phyloP scores from a whole-genome alignment of 2,113 vertebrate genomes.

The Todiramphus chloris region DNA sequence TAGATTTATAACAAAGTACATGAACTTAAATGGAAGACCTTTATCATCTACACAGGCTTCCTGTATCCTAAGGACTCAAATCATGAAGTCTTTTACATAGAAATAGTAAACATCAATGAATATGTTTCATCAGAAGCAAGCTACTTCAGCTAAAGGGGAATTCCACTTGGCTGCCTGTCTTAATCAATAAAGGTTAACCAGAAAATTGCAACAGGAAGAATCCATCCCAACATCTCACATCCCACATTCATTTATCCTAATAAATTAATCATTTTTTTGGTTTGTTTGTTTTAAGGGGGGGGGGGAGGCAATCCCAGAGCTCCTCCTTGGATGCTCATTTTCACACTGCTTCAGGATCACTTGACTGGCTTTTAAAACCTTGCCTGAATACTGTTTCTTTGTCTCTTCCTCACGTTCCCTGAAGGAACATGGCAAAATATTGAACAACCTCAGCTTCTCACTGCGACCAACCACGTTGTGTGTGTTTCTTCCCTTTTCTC shows the following conservation, averaged over 20 bases:
- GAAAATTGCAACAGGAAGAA: not conserved
- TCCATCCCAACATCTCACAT: not conserved
- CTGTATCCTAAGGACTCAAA: not conserved
- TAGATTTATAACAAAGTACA: not conserved
- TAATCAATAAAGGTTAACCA: not conserved
- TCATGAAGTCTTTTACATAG: not conserved
- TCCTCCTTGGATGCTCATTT: not conserved
- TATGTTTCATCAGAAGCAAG: not conserved
- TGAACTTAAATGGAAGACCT: not conserved
- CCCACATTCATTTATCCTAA: not conserved
- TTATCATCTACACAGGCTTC: not conserved
- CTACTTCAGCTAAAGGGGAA: not conserved
- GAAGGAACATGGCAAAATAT: not conserved
- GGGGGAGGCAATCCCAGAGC: not conserved
- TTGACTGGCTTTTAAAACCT: not conserved
- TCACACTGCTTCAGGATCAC: not conserved
- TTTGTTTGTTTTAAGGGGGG: too few species aligned
- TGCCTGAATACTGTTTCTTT: not conserved
- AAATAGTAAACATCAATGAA: not conserved
- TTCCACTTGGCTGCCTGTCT: not conserved
- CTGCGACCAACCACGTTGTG: not conserved
- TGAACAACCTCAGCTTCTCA: not conserved
- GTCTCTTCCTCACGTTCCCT: not conserved
- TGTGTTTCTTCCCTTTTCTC: not conserved
- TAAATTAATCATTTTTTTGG: not conserved